These are phyloP conservation scores for Trachops cirrhosus DNA, from an alignment of 2,797 vertebrate species.

Conservation along the genomic window DNA sequence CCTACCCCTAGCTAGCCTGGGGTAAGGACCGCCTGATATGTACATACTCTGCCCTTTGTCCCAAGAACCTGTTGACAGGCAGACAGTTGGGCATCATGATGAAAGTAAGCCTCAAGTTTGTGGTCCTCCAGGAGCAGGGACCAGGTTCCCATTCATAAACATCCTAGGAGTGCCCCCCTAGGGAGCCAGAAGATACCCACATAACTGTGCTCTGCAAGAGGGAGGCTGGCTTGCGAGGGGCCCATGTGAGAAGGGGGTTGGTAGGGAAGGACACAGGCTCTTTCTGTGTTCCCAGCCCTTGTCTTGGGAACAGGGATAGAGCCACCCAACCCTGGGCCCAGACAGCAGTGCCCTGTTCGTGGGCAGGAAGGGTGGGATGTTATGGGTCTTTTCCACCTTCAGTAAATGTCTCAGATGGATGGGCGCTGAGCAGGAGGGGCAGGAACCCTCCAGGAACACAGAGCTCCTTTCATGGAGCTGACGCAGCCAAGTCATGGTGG, in stretches of 20 bases:
- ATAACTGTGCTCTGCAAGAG: background rate
- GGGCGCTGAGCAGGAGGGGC: conserved; percentile 32
- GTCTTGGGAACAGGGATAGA: conserved; percentile 23
- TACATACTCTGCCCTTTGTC: background rate
- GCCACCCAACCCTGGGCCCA: background rate
- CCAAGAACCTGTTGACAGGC: background rate
- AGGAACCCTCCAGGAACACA: conserved; percentile 64
- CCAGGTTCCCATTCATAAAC: background rate
- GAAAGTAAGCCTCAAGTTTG: background rate
- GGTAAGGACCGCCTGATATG: background rate
- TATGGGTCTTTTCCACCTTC: conserved; percentile 67
- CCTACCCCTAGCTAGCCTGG: background rate
- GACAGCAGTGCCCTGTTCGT: conserved; percentile 52
- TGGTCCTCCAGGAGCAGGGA: no score
- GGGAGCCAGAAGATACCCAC: background rate
- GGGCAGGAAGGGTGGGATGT: conserved; percentile 56
- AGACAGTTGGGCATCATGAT: background rate
- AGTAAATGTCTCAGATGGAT: conserved; percentile 56
- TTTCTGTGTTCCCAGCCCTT: conserved; percentile 23
- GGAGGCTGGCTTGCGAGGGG: background rate
- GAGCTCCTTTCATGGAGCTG: conserved; percentile 72
- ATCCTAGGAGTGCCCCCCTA: background rate
- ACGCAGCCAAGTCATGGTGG: background rate
- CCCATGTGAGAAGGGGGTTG: background rate
- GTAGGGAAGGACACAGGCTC: background rate